Base-by-base conservation (phyloP, 2,888 invertebrate genomes). In the Boloria selene region DNA sequence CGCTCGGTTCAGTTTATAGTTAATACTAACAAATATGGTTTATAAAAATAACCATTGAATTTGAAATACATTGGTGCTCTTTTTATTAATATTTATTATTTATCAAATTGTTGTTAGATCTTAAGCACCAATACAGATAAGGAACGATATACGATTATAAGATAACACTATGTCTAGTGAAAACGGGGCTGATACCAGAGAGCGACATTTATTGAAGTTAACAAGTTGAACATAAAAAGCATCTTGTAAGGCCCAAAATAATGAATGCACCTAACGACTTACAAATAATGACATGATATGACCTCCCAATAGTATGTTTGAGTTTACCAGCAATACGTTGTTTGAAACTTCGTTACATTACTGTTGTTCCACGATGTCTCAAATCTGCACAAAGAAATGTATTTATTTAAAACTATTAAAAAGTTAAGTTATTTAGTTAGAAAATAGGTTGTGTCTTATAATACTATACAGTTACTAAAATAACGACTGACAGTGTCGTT, bases 271-370 rank as follows among this genome's bases (percentile, higher is more conserved):
- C 87, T 82, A 88, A 85, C 87, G 83, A 80, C 81, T 83, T 82
- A 84, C 76, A 79, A 76, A 78, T 80, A 82, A 85, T 85, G 79
- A 83, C 80, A 81, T 81, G 81, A 83, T 86, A 87, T 86, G 86
- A 80, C 88, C 88, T 87, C 88, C 87, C 90, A 85, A 75, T 73
- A 72, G 83, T 79, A 83, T 77, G 79, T 78, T 81, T 81, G 81
- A 84, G 80, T 86, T 87, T 87, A 90, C 90, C 87, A 89, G 88
- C 88, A 88, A 81, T 82, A 85, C 80, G 86, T 84, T 79, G 81
- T 82, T 77, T 82, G 82, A 80, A 85, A 84, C 83, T 86, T 85
- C 79, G 75, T 83, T 79, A 82, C 77, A 77, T 86, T 83, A 80
- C 80, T 85, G 80, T 80, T 81, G 82, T 79, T 78, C 79, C 75